Evolutionary conservation across 1,140 invertebrate species (phyloP), one percentile per base, ranked within the genome.

Genomic region (Apis laboriosa): DNA sequence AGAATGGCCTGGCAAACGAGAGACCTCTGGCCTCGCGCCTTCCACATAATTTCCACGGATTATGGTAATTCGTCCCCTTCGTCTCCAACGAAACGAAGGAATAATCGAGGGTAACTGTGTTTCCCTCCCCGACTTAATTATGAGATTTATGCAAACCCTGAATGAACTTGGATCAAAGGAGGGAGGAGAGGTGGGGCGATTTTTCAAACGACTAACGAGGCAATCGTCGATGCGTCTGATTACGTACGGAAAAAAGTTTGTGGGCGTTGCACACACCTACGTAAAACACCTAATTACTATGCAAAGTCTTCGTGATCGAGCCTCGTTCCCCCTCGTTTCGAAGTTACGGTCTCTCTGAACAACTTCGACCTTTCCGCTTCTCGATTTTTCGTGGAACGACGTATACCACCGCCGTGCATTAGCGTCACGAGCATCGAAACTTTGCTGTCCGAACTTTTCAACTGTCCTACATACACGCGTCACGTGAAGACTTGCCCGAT

Each of bases 371-470:
- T 84, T 74, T 79, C 72, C 60, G 15, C 24, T 79, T 76, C 66
- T 67, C 71, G 70, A 80, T 87, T 77, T 76, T 63, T 80, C 72
- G 68, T 55, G 55, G 49, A 64, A 83, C 77, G 53, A 34, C 17
- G 60, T 19, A 13, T 19, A 24, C 70, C 75, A 34, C 66, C 71
- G 55, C 80, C 34, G 73, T 67, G 53, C 86, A 86, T 86, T 86
- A 86, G 61, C 85, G 85, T 86, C 86, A 79, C 81, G 85, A 70
- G 80, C 75, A 61, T 56, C 7, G 24, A 49, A 66, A 83, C 74
- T 87, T 86, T 70, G 75, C 68, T 70, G 58, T 34, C 43, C 74
- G 17, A 83, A 87, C 80, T 87, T 87, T 84, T 87, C 86, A 86
- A 76, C 70, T 83, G 85, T 86, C 80, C 85, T 84, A 87, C 71